Evolutionary conservation across 1,140 invertebrate genomes (phyloP).

Genomic region (Lerema accius): DNA sequence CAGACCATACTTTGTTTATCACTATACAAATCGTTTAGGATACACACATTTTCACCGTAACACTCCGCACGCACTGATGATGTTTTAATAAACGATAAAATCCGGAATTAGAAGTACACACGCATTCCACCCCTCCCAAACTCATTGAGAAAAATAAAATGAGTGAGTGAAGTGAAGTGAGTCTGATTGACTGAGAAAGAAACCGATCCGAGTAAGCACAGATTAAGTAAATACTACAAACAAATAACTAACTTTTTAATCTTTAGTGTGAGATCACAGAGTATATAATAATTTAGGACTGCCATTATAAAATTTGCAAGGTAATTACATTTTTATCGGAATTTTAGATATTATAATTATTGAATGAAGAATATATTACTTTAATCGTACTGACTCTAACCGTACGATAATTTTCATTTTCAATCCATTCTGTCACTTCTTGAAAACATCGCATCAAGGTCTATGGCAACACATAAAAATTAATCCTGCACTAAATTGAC

Average conservation of each 20-base stretch:
- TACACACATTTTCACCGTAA: constrained; percentile 64
- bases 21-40: constrained; percentile 53
- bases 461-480: too few relatives aligned
- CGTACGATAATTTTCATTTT: too few relatives aligned
- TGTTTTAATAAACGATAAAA: constrained; percentile 67
- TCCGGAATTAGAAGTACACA: constrained; percentile 74
- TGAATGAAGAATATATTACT: too few relatives aligned
- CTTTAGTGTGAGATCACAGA: background rate
- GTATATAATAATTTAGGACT: too few relatives aligned
- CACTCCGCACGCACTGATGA: constrained; percentile 59
- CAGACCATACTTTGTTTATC: constrained; percentile 50
- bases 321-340: too few relatives aligned
- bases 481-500: too few relatives aligned
- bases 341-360: too few relatives aligned
- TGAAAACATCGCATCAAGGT: too few relatives aligned
- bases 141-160: constrained; percentile 75
- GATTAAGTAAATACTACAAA: constrained; percentile 37
- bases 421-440: too few relatives aligned
- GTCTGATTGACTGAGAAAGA: background rate
- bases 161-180: constrained; percentile 18
- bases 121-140: constrained; percentile 79
- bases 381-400: too few relatives aligned
- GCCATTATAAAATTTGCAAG: too few relatives aligned
- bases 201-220: constrained; percentile 40
- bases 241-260: background rate